phyloP scores from a whole-genome alignment of 1,140 invertebrate genomes.

The Carposina sasakii region DNA sequence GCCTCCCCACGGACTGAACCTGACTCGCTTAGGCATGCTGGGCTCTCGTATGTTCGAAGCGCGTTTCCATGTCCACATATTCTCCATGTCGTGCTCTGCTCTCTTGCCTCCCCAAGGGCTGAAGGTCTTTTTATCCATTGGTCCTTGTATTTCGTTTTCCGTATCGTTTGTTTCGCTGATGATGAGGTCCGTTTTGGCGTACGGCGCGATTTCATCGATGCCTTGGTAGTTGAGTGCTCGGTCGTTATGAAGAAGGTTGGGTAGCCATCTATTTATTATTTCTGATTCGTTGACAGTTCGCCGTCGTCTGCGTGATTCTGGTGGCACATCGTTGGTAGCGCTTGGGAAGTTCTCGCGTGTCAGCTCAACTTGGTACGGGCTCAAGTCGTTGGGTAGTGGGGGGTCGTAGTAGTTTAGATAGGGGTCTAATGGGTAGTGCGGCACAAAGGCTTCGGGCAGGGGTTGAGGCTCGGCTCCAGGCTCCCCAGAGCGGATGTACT shows the following conservation, averaged over 20 bases:
- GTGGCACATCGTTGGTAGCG: slow-evolving; percentile 11
- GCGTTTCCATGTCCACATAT: slow-evolving; percentile 58
- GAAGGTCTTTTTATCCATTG: slow-evolving; percentile 50
- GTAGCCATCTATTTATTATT: slow-evolving; percentile 30
- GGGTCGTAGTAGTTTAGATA: slow-evolving; percentile 41
- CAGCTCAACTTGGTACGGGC: background rate
- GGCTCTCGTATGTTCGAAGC: slow-evolving; percentile 42
- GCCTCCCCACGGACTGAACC: slow-evolving; percentile 63
- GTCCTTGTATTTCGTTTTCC: no score
- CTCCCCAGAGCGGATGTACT: slow-evolving; percentile 48
- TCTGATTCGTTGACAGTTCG: slow-evolving; percentile 31
- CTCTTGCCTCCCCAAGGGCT: slow-evolving; percentile 65
- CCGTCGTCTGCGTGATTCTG: slow-evolving; percentile 35
- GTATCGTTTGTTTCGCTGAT: no score
- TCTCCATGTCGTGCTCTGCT: slow-evolving; percentile 29
- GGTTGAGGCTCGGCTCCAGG: slow-evolving; percentile 31
- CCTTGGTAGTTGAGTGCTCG: slow-evolving; percentile 16
- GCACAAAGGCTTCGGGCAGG: slow-evolving; percentile 26
- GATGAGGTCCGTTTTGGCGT: no score
- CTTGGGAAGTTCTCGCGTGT: background rate
- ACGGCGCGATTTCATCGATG: background rate
- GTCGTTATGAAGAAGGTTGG: slow-evolving; percentile 38
- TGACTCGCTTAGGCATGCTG: slow-evolving; percentile 52
- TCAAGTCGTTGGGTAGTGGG: slow-evolving; percentile 10
- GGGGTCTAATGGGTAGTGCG: slow-evolving; percentile 36